Evolutionary conservation across 2,888 invertebrate species (phyloP).

Genomic region (Heliconius aoede): DNA sequence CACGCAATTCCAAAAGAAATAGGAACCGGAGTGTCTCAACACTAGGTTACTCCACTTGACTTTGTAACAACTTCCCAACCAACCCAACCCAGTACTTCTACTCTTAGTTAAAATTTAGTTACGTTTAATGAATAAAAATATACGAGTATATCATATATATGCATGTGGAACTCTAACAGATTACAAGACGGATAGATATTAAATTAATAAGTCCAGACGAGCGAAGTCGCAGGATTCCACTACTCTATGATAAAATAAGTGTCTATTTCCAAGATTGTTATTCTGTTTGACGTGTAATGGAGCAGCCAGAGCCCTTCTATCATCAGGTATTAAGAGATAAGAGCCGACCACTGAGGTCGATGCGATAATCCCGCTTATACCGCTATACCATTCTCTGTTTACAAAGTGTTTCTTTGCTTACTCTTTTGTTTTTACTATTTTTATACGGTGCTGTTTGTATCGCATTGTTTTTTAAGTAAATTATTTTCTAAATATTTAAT

Average conservation of each 20-base stretch:
- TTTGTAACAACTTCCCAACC: no score
- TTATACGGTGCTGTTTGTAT: not conserved
- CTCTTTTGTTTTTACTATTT: not conserved
- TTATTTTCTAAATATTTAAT: no score
- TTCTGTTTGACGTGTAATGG: slow-evolving; percentile 44
- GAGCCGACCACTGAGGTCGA: slow-evolving; percentile 40
- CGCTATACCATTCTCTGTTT: slow-evolving; percentile 23
- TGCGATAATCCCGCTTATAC: slow-evolving; percentile 44
- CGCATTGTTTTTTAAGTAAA: no score
- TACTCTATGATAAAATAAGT: not conserved
- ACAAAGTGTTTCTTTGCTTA: not conserved
- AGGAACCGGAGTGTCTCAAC: no score
- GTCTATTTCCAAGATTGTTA: slow-evolving; percentile 29
- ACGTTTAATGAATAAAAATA: no score
- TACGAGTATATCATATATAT: no score
- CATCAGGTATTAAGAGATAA: slow-evolving; percentile 49
- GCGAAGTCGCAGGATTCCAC: not conserved
- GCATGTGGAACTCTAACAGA: no score
- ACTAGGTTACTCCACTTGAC: no score
- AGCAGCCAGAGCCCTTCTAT: slow-evolving; percentile 45
- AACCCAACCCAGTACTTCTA: no score
- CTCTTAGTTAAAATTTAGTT: no score
- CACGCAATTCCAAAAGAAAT: no score
- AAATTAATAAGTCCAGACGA: not conserved
- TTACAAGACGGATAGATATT: not conserved